phyloP scores from a whole-genome alignment of 2,113 vertebrate species.

The Connochaetes taurinus region DNA sequence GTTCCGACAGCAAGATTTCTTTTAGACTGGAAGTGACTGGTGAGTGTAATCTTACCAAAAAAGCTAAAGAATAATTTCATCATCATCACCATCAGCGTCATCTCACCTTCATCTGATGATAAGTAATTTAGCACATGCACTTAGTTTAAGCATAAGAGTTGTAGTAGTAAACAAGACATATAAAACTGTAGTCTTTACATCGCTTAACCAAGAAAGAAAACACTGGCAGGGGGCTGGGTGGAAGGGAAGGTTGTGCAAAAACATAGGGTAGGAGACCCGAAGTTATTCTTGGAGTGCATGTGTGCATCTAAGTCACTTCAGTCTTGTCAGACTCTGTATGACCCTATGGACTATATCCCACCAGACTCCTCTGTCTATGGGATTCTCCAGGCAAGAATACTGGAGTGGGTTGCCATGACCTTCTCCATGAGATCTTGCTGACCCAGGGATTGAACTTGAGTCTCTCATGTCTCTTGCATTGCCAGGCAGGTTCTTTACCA shows the following conservation, averaged over 20 bases:
- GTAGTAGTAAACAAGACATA: neutral
- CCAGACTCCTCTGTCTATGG: neutral
- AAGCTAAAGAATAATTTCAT: neutral
- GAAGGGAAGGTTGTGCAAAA: neutral
- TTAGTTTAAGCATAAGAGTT: neutral
- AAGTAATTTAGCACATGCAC: neutral
- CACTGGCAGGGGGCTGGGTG: accelerated
- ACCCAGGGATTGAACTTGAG: neutral
- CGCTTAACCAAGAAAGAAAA: neutral
- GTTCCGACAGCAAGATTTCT: neutral
- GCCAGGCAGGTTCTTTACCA: neutral
- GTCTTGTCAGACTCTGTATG: neutral
- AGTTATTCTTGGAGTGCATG: neutral
- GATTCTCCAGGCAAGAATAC: neutral
- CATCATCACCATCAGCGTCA: neutral
- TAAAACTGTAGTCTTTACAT: neutral
- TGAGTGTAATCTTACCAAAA: neutral
- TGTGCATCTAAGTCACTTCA: neutral
- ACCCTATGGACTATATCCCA: neutral
- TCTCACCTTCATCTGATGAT: neutral
- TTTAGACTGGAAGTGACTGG: neutral
- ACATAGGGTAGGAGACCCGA: neutral
- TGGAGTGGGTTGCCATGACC: neutral
- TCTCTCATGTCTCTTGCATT: neutral
- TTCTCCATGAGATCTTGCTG: neutral